Evolutionary conservation across 1,140 invertebrate genomes (phyloP), one percentile per base, ranked within the genome.

Genomic region (Penaeus chinensis): DNA sequence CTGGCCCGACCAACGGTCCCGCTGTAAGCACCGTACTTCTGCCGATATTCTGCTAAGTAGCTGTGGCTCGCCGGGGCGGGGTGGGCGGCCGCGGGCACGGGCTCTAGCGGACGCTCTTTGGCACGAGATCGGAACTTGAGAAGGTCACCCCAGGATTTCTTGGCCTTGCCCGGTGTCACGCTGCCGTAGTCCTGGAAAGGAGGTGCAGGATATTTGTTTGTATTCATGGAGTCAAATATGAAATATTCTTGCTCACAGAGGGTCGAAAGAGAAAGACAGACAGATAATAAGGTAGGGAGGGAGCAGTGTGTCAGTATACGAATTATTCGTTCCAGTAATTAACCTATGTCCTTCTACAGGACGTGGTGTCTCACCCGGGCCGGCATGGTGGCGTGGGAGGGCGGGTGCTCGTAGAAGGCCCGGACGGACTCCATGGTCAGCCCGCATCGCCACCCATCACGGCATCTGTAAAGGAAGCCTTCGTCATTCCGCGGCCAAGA

Each of bases 361-460:
- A 10, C 19, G 20, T 11, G 60, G 27, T 74, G 27, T 63, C 83
- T 78, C 22, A 81, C 80, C 80, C 77, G 82, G 85, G 85, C 79
- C 32, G 85, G 85, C 85, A 87, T 78, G 80, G 74, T 82, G 80
- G 85, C 85, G 54, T 87, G 85, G 69, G 85, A 76, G 13, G 85
- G 79, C 54, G 85, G 85, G 81, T 87, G 76, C 37, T 87, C 85
- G 85, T 87, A 87, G 85, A 77, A 82, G 60, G 80, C 85, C 80
- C 85, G 79, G 20, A 83, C 65, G 24, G 85, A 76, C 80, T 87
- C 85, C 85, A 87, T 87, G 71, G 54, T 85, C 71, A 78, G 16
- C 71, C 83, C n/a, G 54, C 83, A 87, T 82, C 37, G 42, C 81
- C 80, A 87, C 60, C n/a, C 85, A 87, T 87, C 85, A 87, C 84